Evolutionary conservation across 1,140 invertebrate genomes (phyloP).

Genomic region (Philopotamus ludificatus): DNA sequence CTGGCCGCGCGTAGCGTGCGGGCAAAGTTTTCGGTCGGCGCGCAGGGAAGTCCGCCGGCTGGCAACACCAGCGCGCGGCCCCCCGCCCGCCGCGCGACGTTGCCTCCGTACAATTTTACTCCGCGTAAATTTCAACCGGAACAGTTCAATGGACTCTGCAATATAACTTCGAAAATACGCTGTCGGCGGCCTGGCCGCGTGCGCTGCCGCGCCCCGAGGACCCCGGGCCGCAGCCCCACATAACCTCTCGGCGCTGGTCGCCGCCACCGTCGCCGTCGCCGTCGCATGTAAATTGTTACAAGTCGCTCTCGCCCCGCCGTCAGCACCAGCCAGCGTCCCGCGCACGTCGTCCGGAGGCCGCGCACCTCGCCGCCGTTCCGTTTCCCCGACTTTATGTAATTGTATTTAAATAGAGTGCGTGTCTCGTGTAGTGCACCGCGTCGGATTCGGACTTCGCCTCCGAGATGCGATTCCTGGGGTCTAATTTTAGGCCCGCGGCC

Average conservation of each 20-base stretch:
- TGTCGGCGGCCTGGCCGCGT: neutral
- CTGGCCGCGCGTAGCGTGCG: no score
- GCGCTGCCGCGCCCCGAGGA: neutral
- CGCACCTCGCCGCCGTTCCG: conserved; percentile 47
- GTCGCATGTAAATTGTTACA: no score
- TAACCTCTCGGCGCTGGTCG: no score
- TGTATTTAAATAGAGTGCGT: no score
- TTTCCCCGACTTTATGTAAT: no score
- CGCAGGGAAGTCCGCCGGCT: neutral
- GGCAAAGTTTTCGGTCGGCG: no score
- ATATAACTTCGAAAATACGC: conserved; percentile 42
- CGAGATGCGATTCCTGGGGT: no score
- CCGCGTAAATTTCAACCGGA: conserved; percentile 57
- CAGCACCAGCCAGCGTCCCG: conserved; percentile 49
- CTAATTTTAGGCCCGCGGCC: no score
- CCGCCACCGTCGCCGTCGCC: neutral
- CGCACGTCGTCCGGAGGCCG: conserved; percentile 44
- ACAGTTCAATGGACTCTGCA: conserved; percentile 58
- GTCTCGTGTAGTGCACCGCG: no score
- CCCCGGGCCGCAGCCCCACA: neutral
- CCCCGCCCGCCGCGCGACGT: conserved; percentile 53
- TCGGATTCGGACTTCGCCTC: no score
- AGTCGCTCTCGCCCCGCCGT: conserved; percentile 16
- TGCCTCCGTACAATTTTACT: conserved; percentile 58
- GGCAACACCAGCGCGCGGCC: conserved; percentile 1